Evolutionary conservation across 2,888 invertebrate genomes (phyloP).

Genomic region (Onchidella celtica): DNA sequence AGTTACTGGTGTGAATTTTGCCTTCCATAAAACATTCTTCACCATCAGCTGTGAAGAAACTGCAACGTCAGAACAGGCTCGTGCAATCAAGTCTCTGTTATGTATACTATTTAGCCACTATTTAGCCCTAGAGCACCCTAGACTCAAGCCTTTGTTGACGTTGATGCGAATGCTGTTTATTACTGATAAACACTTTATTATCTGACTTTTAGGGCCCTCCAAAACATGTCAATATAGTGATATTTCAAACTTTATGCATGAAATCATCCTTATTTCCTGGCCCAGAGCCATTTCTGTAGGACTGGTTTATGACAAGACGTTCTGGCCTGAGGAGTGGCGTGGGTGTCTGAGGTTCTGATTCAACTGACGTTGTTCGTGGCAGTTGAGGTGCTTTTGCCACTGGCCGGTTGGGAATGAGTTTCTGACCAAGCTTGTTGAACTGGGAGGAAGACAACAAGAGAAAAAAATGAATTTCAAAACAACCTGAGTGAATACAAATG

Average conservation of each 20-base stretch:
- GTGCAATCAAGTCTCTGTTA: too few relatives aligned
- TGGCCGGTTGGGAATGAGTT: constrained; percentile 23
- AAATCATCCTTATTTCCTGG: not conserved
- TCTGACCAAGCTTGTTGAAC: constrained; percentile 29
- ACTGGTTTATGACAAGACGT: constrained; percentile 14
- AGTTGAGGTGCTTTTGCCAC: not conserved
- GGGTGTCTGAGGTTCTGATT: constrained; percentile 46
- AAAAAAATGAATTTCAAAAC: not conserved
- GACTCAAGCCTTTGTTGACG: too few relatives aligned
- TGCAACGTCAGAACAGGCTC: too few relatives aligned
- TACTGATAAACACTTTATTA: too few relatives aligned
- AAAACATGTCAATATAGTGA: not conserved
- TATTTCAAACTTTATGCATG: constrained; percentile 8
- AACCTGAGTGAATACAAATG: not conserved
- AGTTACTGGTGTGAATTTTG: too few relatives aligned
- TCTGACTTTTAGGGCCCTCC: too few relatives aligned
- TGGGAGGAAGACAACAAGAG: not conserved
- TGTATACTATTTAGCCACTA: too few relatives aligned
- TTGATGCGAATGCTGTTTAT: too few relatives aligned
- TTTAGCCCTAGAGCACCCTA: too few relatives aligned
- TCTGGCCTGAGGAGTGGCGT: constrained; percentile 37
- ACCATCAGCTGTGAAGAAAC: too few relatives aligned
- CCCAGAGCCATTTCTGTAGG: constrained; percentile 12
- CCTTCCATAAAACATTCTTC: too few relatives aligned
- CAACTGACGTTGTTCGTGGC: constrained; percentile 32